phyloP scores from a whole-genome alignment of 2,797 vertebrate genomes.

The Halcyon smyrnensis region DNA sequence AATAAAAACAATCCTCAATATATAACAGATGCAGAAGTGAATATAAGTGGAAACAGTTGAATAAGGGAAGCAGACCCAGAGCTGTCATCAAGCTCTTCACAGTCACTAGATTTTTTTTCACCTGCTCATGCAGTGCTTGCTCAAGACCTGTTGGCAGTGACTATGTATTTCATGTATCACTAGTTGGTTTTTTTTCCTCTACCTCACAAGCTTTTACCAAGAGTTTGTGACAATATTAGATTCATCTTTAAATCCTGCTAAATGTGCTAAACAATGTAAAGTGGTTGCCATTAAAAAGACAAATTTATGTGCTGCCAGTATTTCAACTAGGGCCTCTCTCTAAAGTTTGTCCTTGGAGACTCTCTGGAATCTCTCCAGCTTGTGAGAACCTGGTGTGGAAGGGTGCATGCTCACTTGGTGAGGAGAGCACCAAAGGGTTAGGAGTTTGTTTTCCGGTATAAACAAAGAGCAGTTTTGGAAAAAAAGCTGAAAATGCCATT shows the following conservation, averaged over 20 bases:
- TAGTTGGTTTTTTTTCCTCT: neutral
- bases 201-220: neutral
- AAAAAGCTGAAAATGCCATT: neutral
- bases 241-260: slow-evolving; percentile 36
- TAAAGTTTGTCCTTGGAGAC: neutral
- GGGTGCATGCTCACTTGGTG: neutral
- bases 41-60: slow-evolving; percentile 74
- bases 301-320: slow-evolving; percentile 29
- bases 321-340: neutral
- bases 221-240: slow-evolving; percentile 9
- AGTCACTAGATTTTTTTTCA: slow-evolving; percentile 72
- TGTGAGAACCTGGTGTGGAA: neutral
- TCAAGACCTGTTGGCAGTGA: slow-evolving; percentile 30
- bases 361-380: neutral
- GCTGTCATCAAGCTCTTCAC: slow-evolving; percentile 73
- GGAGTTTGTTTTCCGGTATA: neutral
- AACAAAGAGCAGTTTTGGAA: neutral
- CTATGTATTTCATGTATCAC: slow-evolving; percentile 16
- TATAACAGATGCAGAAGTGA: slow-evolving; percentile 68
- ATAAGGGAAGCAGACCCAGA: slow-evolving; percentile 47
- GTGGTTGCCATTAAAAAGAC: slow-evolving; percentile 39
- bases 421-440: neutral
- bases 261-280: slow-evolving; percentile 58
- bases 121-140: slow-evolving; percentile 41
- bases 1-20: slow-evolving; percentile 62